Base-by-base conservation (phyloP, 2,797 vertebrate species). In the Furcifer pardalis region DNA sequence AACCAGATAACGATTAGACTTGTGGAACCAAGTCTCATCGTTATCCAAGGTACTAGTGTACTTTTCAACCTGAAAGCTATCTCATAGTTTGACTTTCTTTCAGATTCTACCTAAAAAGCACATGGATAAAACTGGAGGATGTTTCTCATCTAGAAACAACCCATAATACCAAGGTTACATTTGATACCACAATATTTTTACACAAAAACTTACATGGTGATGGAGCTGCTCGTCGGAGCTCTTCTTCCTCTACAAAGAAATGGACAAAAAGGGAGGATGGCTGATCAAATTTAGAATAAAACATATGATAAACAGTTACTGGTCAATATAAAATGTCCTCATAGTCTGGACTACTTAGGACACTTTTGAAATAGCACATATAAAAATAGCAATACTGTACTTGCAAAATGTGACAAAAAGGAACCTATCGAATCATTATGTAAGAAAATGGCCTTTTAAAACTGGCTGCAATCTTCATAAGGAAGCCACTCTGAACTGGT, bases 161-260 rank as follows among this genome's bases (percentile, higher is more conserved):
- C 8, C 3, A 49, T 0, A 42, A 84, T 79, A 73, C 27, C 27
- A 87, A 87, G 0, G 13, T 85, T 75, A 17, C 17, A 86, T 79
- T 59, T 84, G 40, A 79, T 65, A 77, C 0, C 73, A 63, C 12
- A 81, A 83, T 88, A 80, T 84, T 92, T 79, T 94, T 94, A 87
- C 94, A 87, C 87, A 87, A 84, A 63, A 90, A 96, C 96, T 96
- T 95, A 96, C 96, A 96, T 90, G 96, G 96, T 86, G 95, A 96
- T 90, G 96, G 96, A 91, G 95, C 96, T 94, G 96, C 95, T 95
- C 96, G 95, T 91, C 96, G 95, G 90, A 96, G 95, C 90, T 96
- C 96, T 93, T 96, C 96, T 94, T 96, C 96, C 93, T 96, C 96
- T 96, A 92, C 95, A 91, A 85, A 86, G 90, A 93, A 94, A 90